Evolutionary conservation across 2,888 invertebrate species (phyloP), one percentile per base, ranked within the genome.

Genomic region (Muscina levida): DNA sequence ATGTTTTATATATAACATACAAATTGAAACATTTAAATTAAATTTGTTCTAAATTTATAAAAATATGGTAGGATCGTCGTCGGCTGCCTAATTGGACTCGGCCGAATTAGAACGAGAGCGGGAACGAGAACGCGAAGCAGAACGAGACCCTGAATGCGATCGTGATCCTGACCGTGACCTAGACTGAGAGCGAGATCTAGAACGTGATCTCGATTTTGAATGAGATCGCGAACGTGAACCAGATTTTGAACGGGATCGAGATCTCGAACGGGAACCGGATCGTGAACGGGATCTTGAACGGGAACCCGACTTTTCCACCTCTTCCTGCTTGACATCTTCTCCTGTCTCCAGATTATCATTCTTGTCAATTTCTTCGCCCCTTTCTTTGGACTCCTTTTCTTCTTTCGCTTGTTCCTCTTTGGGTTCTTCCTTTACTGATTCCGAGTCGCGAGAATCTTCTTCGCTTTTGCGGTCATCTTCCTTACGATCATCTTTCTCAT

Each of bases 401-500:
- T 67, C 62, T 68, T 77, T 68, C 10, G n/a, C 8, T 8, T 31
- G n/a, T 8, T 67, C 51, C 8, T 72, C 37, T 19, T 84, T 83
- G 6, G 1, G 48, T 68, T 77, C 71, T 17, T 65, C 75, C 57
- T 73, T 82, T 74, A 37, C 56, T 19, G 75, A 71, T 4, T 67
- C 62, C 3, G 82, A 81, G 59, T 77, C 81, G 1, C 72, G 74
- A 10, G 81, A 81, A 37, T 81, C 81, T 53, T 83, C 83, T 19
- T 82, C 83, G 44, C 73, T 81, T 42, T 87, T 87, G 70, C 85
- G 83, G 11, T 87, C 87, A 11, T 87, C 87, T 2, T 87, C 86
- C 1, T 85, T 81, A 11, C 22, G 85, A 42, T 86, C 85, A 42
- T 84, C 83, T 68, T 85, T 85, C 59, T 87, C 87, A 82, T 91